These are phyloP conservation scores for Todiramphus chloris DNA, from an alignment of 2,113 vertebrate genomes.

Conservation along the genomic window DNA sequence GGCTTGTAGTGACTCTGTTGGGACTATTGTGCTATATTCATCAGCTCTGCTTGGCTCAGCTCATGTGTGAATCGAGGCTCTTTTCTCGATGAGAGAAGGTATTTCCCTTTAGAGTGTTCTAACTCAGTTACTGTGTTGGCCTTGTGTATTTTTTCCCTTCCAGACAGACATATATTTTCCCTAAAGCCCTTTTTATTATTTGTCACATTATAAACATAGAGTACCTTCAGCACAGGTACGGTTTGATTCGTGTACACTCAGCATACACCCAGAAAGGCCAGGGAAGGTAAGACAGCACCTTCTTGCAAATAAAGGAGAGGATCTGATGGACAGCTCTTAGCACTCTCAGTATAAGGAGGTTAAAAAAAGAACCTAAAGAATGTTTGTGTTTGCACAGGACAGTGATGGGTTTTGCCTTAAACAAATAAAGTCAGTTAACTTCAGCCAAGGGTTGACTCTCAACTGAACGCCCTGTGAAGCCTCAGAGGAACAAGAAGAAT, in stretches of 20 bases:
- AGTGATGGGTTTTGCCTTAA: not conserved
- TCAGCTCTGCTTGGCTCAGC: not conserved
- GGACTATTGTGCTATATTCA: slow-evolving; percentile 32
- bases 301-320: not conserved
- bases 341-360: not conserved
- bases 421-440: not conserved
- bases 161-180: not conserved
- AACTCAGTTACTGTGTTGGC: not conserved
- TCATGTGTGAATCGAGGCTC: not conserved
- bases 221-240: not conserved
- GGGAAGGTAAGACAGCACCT: not conserved
- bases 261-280: not conserved
- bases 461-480: not conserved
- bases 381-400: not conserved
- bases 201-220: not conserved
- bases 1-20: slow-evolving; percentile 16
- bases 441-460: not conserved
- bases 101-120: slow-evolving; percentile 11
- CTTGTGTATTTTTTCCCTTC: not conserved
- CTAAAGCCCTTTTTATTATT: not conserved
- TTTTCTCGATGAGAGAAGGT: slow-evolving; percentile 2
- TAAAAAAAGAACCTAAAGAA: not conserved
- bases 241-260: not conserved
- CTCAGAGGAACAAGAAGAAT: not conserved
- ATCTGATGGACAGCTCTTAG: not conserved